Percentiles rank a stretch among this genome's conserved stretches.
Conservation (phyloP, 1,140 invertebrate species). For the Portunus trituberculatus region DNA sequence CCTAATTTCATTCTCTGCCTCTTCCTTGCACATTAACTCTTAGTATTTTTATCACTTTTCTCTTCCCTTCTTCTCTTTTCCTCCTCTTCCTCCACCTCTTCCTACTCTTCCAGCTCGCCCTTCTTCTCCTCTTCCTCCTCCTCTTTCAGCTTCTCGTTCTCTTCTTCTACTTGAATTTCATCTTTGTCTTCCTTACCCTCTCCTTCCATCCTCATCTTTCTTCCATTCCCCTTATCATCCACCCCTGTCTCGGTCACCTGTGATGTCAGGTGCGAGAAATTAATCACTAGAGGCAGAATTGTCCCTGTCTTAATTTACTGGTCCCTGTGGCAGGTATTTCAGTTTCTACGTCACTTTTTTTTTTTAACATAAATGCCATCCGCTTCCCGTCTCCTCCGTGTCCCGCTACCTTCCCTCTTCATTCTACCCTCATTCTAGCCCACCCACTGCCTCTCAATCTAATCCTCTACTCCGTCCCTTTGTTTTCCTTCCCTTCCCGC, state of each 20-base stretch:
- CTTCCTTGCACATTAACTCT: not conserved
- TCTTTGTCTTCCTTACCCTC: too few relatives aligned
- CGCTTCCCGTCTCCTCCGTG: not conserved
- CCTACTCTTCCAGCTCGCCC: not conserved
- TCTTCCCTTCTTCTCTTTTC: too few relatives aligned
- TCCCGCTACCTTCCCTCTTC: not conserved
- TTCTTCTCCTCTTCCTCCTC: not conserved
- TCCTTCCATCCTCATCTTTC: not conserved
- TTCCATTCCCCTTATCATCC: not conserved
- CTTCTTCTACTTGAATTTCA: too few relatives aligned
- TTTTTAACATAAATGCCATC: not conserved
- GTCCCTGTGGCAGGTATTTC: not conserved
- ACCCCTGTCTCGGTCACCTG: not conserved
- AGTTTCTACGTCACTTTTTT: not conserved
- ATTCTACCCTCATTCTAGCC: not conserved
- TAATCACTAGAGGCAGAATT: not conserved
- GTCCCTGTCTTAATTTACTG: not conserved
- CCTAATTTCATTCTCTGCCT: not conserved
- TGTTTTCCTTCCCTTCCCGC: not conserved
- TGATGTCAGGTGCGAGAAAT: constrained; percentile 7
- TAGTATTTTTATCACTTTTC: not conserved
- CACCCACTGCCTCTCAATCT: not conserved
- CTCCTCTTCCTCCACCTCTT: not conserved
- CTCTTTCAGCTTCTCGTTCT: not conserved
- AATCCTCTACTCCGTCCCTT: not conserved